A percentile compares a stretch with the other conserved stretches of the same genome.
These are phyloP conservation scores for Montipora cactus DNA, from an alignment of 64 coral and sea anemone genomes.

Conservation along the genomic window DNA sequence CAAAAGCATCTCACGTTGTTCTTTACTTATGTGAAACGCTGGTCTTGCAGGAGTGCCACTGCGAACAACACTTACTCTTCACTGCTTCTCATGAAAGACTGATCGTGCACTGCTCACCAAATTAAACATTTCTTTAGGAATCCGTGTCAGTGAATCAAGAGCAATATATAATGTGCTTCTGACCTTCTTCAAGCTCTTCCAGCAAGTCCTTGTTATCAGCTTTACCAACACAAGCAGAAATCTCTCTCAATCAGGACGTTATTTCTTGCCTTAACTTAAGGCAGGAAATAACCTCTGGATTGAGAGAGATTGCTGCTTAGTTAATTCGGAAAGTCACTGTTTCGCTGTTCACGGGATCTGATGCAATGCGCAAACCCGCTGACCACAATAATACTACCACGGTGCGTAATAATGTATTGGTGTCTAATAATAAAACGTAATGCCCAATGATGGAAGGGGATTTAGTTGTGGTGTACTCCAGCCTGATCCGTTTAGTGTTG, in stretches of 20 bases:
- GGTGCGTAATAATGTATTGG: too few relatives aligned
- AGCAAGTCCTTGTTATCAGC: neutral
- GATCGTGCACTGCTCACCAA: neutral
- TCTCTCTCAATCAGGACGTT: neutral
- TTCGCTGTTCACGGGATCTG: too few relatives aligned
- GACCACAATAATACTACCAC: too few relatives aligned
- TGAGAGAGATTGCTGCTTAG: too few relatives aligned
- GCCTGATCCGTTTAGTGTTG: too few relatives aligned
- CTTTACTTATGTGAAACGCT: neutral
- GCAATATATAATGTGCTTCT: neutral
- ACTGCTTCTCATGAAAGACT: neutral
- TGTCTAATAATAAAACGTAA: too few relatives aligned
- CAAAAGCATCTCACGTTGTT: neutral
- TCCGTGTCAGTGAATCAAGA: neutral
- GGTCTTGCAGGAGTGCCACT: neutral
- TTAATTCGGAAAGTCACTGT: too few relatives aligned
- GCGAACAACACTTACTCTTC: neutral
- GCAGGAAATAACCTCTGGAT: too few relatives aligned
- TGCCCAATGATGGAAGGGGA: too few relatives aligned
- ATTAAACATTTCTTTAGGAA: neutral
- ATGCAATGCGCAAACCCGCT: too few relatives aligned
- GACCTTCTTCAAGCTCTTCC: constrained; percentile 7
- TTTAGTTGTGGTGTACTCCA: too few relatives aligned
- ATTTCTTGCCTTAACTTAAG: neutral
- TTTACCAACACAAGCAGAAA: neutral